Percentiles rank a stretch among this genome's conserved stretches.
These are phyloP conservation scores for Lysiphlebus fabarum DNA, from an alignment of 1,140 invertebrate species.

Conservation along the genomic window DNA sequence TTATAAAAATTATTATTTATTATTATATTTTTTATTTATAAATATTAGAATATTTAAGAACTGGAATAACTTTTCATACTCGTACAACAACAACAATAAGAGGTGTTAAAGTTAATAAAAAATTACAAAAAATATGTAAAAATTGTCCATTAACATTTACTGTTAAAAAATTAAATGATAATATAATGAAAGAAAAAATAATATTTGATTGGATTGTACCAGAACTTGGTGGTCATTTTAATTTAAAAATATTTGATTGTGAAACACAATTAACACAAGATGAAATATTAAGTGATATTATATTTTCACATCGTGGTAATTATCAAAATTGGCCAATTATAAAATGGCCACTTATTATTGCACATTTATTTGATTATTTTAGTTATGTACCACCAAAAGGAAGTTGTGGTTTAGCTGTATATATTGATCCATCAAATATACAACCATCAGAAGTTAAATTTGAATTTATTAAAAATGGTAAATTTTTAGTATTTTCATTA, in stretches of 20 bases:
- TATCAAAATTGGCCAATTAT: slow-evolving; percentile 51
- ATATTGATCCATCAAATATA: slow-evolving; percentile 40
- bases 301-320: slow-evolving; percentile 53
- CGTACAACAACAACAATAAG: slow-evolving; percentile 46
- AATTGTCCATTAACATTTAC: slow-evolving; percentile 37
- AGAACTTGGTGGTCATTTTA: slow-evolving; percentile 52
- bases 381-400: slow-evolving; percentile 53
- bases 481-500: slow-evolving; percentile 40
- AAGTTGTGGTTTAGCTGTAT: slow-evolving; percentile 49
- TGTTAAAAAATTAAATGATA: slow-evolving; percentile 41
- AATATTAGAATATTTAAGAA: slow-evolving; percentile 40
- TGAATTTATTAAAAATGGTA: slow-evolving; percentile 42
- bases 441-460: slow-evolving; percentile 46
- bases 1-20: too few relatives aligned
- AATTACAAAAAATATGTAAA: slow-evolving; percentile 41
- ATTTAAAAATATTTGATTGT: slow-evolving; percentile 53
- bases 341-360: slow-evolving; percentile 48
- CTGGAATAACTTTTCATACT: slow-evolving; percentile 43
- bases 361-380: slow-evolving; percentile 54
- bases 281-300: slow-evolving; percentile 48
- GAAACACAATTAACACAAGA: slow-evolving; percentile 43
- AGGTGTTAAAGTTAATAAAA: slow-evolving; percentile 34
- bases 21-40: too few relatives aligned
- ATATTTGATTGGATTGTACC: slow-evolving; percentile 44
- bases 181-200: slow-evolving; percentile 19